A percentile compares a stretch with the other conserved stretches of the same genome.
Conservation (phyloP, 1,140 invertebrate species). For the Pissodes strobi region DNA sequence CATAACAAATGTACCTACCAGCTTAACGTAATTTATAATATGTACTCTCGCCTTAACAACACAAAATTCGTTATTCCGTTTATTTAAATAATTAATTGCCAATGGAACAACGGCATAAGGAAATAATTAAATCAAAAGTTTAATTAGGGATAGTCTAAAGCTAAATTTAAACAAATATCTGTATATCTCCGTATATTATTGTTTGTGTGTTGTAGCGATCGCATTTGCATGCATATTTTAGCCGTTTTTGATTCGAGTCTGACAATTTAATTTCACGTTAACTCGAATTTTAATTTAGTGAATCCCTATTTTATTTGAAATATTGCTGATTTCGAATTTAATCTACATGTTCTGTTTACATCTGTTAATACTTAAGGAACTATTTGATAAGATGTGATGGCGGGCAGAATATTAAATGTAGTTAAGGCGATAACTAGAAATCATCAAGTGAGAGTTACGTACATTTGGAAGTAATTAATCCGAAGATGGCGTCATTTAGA, state of each 20-base stretch:
- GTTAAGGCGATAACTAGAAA: no score
- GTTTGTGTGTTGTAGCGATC: slow-evolving; percentile 2
- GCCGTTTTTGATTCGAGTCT: slow-evolving; percentile 20
- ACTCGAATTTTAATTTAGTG: slow-evolving; percentile 23
- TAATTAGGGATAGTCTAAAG: slow-evolving; percentile 22
- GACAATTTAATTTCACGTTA: slow-evolving; percentile 24
- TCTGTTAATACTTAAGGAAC: no score
- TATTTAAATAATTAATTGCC: slow-evolving; percentile 32
- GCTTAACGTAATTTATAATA: slow-evolving; percentile 32
- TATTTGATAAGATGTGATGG: no score
- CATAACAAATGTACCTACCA: slow-evolving; percentile 18
- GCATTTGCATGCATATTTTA: slow-evolving; percentile 20
- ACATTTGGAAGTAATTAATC: no score
- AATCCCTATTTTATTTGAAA: not conserved
- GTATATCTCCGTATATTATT: not conserved
- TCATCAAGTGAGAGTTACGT: no score
- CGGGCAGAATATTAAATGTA: no score
- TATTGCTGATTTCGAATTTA: not conserved
- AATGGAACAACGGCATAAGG: slow-evolving; percentile 25
- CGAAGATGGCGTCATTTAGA: no score
- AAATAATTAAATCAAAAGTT: slow-evolving; percentile 30
- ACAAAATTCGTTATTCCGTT: slow-evolving; percentile 31
- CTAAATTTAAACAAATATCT: slow-evolving; percentile 15
- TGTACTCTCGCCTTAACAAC: slow-evolving; percentile 28
- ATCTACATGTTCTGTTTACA: no score